Evolutionary conservation across 2,888 invertebrate genomes (phyloP).

Genomic region (Drosophila nr. fundita): DNA sequence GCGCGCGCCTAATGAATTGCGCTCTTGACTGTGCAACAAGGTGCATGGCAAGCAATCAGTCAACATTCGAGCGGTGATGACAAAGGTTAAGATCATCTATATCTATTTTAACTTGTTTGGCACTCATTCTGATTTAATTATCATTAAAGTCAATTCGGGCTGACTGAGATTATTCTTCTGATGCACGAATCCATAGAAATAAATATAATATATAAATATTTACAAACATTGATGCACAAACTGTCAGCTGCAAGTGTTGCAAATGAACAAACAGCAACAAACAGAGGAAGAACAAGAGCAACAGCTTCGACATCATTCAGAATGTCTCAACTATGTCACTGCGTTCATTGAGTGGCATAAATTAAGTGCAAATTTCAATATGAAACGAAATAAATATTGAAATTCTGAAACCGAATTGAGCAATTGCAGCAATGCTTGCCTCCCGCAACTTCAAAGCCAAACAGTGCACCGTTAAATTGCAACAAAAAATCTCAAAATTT

Average conservation of each 20-base stretch:
- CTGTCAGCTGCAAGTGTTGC: constrained; percentile 39
- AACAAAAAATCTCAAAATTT: constrained; percentile 68
- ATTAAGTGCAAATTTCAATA: constrained; percentile 72
- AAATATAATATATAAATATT: neutral
- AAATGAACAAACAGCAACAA: constrained; percentile 24
- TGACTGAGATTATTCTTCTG: neutral
- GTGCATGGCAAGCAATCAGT: constrained; percentile 37
- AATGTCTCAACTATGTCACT: constrained; percentile 16
- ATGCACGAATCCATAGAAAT: neutral
- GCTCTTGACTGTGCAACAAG: constrained; percentile 23
- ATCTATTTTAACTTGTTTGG: neutral
- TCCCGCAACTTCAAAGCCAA: constrained; percentile 7
- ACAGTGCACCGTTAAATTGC: constrained; percentile 63
- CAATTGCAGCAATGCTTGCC: constrained; percentile 43
- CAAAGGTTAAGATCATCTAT: neutral
- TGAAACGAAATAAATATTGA: constrained; percentile 29
- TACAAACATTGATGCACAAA: constrained; percentile 10
- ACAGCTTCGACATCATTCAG: constrained; percentile 37
- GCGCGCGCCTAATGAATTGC: constrained; percentile 57
- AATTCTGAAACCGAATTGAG: constrained; percentile 54
- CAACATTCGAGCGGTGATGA: constrained; percentile 7
- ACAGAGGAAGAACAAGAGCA: neutral
- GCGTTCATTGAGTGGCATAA: constrained; percentile 52
- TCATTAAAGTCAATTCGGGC: neutral
- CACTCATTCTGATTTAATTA: neutral